Evolutionary conservation across 1,140 invertebrate species (phyloP).

Genomic region (Lordiphosa stackelbergi): DNA sequence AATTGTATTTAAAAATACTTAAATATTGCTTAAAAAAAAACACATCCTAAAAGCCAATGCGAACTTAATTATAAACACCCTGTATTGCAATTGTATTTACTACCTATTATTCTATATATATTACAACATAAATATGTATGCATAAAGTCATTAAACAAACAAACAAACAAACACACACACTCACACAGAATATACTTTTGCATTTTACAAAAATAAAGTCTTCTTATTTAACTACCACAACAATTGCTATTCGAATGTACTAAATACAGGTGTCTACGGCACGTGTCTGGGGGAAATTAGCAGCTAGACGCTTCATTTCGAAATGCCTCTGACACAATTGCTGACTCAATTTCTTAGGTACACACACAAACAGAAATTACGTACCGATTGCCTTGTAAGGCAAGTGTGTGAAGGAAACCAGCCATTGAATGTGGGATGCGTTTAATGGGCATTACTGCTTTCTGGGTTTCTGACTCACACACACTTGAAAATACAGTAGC

Average conservation of each 20-base stretch:
- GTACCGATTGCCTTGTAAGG: no score
- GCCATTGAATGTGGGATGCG: background rate
- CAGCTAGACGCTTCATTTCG: conserved; percentile 54
- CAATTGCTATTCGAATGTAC: conserved; percentile 15
- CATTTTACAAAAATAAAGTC: conserved; percentile 76
- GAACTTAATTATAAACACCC: conserved; percentile 46
- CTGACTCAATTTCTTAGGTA: conserved; percentile 44
- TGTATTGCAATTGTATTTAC: conserved; percentile 68
- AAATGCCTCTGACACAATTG: no score
- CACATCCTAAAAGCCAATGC: conserved; percentile 57
- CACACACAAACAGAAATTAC: conserved; percentile 9
- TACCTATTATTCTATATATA: conserved; percentile 61
- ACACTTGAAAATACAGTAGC: no score
- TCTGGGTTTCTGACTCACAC: no score
- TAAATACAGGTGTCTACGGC: conserved; percentile 56
- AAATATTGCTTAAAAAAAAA: conserved; percentile 56
- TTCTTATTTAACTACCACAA: conserved; percentile 70
- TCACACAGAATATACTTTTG: conserved; percentile 72
- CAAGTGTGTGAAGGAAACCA: no score
- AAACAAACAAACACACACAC: conserved; percentile 43
- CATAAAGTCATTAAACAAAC: conserved; percentile 39
- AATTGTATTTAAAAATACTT: conserved; percentile 69
- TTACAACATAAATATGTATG: background rate
- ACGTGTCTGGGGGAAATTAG: conserved; percentile 44
- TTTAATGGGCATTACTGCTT: conserved; percentile 13